phyloP scores from a whole-genome alignment of 1,140 invertebrate genomes.

The Drosophila azteca region DNA sequence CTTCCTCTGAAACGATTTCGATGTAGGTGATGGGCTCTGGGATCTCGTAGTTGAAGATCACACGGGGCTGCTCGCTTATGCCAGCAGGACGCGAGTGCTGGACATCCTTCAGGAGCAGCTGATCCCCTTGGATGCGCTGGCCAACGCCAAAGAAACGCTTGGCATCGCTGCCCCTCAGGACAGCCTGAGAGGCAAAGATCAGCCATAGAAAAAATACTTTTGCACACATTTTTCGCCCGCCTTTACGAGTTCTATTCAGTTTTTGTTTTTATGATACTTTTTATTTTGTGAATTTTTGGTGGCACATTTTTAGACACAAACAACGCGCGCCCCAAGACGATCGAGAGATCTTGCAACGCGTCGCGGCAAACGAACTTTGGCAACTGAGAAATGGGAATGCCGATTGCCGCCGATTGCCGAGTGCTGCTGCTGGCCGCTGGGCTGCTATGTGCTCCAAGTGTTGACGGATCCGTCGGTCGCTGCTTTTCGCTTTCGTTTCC shows the following conservation, averaged over 20 bases:
- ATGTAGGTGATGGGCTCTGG: conserved; percentile 71
- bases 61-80: conserved; percentile 44
- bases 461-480: conserved; percentile 49
- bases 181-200: conserved; percentile 16
- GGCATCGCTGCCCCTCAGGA: conserved; percentile 26
- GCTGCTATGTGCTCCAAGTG: conserved; percentile 33
- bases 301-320: conserved; percentile 31
- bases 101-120: conserved; percentile 72
- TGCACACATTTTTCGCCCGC: conserved; percentile 34
- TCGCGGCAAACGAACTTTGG: conserved; percentile 61
- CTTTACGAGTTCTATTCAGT: no score
- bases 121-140: conserved; percentile 53
- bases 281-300: conserved; percentile 18
- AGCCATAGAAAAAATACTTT: conserved; percentile 25
- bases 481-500: conserved; percentile 50
- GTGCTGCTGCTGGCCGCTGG: not conserved
- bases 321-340: conserved; percentile 5
- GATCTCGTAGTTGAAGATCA: conserved; percentile 68
- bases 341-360: conserved; percentile 44
- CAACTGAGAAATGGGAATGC: conserved; percentile 51
- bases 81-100: conserved; percentile 53
- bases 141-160: conserved; percentile 62
- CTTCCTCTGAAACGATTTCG: conserved; percentile 70
- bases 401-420: not conserved
- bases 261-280: not conserved